Percentiles rank a stretch among this genome's conserved stretches.
phyloP scores from a whole-genome alignment of 2,113 vertebrate species.

The Mesoclemmys tuberculata region DNA sequence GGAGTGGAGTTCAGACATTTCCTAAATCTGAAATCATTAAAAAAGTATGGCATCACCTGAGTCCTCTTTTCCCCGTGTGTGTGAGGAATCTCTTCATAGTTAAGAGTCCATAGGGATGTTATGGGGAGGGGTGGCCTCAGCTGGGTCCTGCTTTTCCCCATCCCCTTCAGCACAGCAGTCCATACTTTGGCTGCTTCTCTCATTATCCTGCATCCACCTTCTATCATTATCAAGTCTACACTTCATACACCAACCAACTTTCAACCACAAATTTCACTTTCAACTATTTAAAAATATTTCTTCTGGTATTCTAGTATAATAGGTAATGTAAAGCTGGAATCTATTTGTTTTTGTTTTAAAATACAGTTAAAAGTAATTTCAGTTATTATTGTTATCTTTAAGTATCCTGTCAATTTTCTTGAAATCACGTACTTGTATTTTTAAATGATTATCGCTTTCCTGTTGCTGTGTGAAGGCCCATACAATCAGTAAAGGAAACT shows the following conservation, averaged over 20 bases:
- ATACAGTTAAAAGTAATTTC: not conserved
- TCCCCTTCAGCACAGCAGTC: not conserved
- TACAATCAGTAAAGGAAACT: not conserved
- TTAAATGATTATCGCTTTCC: not conserved
- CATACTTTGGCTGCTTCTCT: not conserved
- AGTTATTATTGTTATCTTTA: not conserved
- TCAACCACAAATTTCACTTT: not conserved
- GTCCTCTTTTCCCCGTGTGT: not conserved
- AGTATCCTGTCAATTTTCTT: not conserved
- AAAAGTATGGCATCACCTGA: not conserved
- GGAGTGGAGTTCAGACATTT: not conserved
- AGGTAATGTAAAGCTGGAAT: not conserved
- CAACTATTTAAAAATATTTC: not conserved
- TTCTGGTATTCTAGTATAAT: not conserved
- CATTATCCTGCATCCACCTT: fast-evolving
- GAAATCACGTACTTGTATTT: not conserved
- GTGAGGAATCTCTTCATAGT: not conserved
- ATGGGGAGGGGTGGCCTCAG: not conserved
- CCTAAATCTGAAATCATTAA: not conserved
- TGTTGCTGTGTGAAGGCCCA: not conserved
- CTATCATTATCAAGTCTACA: not conserved
- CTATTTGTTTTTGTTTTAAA: not conserved
- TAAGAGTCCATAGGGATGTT: not conserved
- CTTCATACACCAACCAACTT: not conserved
- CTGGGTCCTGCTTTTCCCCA: not conserved